Percentiles rank a stretch among this genome's conserved stretches.
Conservation (phyloP, 2,888 invertebrate species). For the Sabellastarte sp. region DNA sequence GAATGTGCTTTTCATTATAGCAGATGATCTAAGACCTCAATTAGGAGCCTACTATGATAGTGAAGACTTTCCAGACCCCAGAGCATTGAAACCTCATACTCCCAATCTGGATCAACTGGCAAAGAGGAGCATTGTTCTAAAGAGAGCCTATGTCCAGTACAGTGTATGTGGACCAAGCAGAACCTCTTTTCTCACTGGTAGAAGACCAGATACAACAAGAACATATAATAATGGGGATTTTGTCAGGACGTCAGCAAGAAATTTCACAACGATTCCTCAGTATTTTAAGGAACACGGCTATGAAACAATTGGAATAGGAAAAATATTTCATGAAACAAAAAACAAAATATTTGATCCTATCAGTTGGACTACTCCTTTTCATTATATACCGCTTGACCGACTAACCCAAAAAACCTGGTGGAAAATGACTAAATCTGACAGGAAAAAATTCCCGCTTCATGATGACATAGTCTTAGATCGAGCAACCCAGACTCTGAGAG, state of each 20-base stretch:
- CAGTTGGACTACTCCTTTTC: not conserved
- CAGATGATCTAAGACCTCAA: conserved; percentile 31
- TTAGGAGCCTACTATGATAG: conserved; percentile 24
- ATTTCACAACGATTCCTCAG: conserved; percentile 18
- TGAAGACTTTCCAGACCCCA: conserved; percentile 26
- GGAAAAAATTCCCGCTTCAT: not conserved
- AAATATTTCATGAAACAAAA: conserved; percentile 12
- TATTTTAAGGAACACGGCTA: conserved; percentile 20
- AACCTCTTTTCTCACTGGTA: conserved; percentile 18
- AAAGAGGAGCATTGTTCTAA: conserved; percentile 24
- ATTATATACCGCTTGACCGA: too few species aligned
- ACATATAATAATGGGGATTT: conserved; percentile 12
- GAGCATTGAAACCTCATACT: conserved; percentile 26
- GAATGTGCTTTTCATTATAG: conserved; percentile 23
- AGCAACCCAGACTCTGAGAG: conserved; percentile 3
- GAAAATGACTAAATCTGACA: conserved; percentile 1
- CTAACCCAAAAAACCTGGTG: conserved; percentile 3
- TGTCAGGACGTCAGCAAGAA: conserved; percentile 12
- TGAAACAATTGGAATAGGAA: conserved; percentile 6
- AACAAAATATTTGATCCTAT: not conserved
- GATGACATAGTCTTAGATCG: conserved; percentile 7
- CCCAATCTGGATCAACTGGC: conserved; percentile 33
- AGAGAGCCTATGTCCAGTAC: conserved; percentile 28
- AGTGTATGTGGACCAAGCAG: conserved; percentile 19
- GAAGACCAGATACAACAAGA: conserved; percentile 17